These are phyloP conservation scores for Hippocampus abdominalis DNA, from an alignment of 2,113 vertebrate species.

Conservation along the genomic window DNA sequence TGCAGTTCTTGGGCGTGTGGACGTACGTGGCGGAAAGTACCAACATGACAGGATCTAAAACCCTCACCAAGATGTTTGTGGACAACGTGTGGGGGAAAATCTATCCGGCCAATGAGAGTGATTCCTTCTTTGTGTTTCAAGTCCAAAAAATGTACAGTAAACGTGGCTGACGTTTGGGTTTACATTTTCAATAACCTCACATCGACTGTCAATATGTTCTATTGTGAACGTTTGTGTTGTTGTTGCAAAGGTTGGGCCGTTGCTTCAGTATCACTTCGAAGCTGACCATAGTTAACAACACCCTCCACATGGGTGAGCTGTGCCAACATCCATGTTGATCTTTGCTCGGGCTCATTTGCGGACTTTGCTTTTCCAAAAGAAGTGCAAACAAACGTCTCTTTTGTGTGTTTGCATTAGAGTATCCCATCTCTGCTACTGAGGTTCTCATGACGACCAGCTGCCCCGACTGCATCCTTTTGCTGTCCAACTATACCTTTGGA, in stretches of 20 bases:
- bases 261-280: background rate
- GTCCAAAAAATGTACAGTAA: slow-evolving; percentile 20
- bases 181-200: background rate
- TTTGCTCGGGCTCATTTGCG: background rate
- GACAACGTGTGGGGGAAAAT: slow-evolving; percentile 6
- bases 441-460: slow-evolving; percentile 33
- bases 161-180: background rate
- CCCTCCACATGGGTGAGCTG: slow-evolving; percentile 25
- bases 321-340: background rate
- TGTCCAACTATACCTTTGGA: background rate
- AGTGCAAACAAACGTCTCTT: background rate
- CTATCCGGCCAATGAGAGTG: background rate
- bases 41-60: background rate
- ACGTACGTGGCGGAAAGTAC: slow-evolving; percentile 18
- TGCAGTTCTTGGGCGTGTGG: slow-evolving; percentile 55
- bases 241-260: slow-evolving; percentile 4
- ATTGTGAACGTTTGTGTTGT: background rate
- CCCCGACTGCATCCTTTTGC: slow-evolving; percentile 29
- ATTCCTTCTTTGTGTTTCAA: background rate
- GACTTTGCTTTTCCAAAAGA: slow-evolving; percentile 12
- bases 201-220: background rate
- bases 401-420: slow-evolving; percentile 13
- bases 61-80: background rate
- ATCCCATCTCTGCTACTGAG: accelerated
- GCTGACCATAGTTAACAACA: slow-evolving; percentile 14